Conservation (phyloP, 2,888 invertebrate species). For the Drosophila cognata region DNA sequence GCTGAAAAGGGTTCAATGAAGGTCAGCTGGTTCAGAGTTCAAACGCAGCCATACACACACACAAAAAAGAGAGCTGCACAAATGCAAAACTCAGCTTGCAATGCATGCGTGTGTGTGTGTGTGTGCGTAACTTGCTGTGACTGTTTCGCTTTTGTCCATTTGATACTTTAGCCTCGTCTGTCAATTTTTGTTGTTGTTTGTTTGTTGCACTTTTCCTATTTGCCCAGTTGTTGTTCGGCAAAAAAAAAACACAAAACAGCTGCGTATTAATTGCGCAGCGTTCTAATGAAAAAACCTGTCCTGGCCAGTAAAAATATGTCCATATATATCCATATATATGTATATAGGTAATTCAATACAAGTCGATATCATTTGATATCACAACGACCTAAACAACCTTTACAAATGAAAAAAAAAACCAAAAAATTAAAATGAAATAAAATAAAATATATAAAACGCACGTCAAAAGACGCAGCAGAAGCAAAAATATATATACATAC, state of each 20-base stretch:
- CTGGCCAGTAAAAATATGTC: slow-evolving; percentile 8
- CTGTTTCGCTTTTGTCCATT: slow-evolving; percentile 71
- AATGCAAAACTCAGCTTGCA: slow-evolving; percentile 24
- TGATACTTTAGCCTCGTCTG: slow-evolving; percentile 81
- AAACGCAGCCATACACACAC: slow-evolving; percentile 32
- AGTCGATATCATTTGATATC: slow-evolving; percentile 60
- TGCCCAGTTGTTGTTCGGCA: slow-evolving; percentile 70
- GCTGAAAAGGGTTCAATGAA: slow-evolving; percentile 79
- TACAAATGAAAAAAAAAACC: slow-evolving; percentile 20
- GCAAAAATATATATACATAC: slow-evolving; percentile 4
- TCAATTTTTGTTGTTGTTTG: slow-evolving; percentile 52
- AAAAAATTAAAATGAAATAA: slow-evolving; percentile 8
- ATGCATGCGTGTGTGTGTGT: background rate
- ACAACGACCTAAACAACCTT: slow-evolving; percentile 69
- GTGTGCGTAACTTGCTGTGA: slow-evolving; percentile 35
- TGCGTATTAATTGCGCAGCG: slow-evolving; percentile 71
- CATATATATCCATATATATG: background rate
- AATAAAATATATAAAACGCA: slow-evolving; percentile 16
- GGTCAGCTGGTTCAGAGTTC: slow-evolving; percentile 85
- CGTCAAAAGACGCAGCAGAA: slow-evolving; percentile 32
- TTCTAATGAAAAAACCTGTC: slow-evolving; percentile 61
- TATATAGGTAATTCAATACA: slow-evolving; percentile 47
- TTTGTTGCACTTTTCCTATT: slow-evolving; percentile 70
- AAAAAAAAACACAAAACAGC: slow-evolving; percentile 52
- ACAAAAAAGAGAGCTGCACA: slow-evolving; percentile 33